Evolutionary conservation across 53 echinoderm and acorn worm genomes (phyloP).

Genomic region (Arbacia lixula): DNA sequence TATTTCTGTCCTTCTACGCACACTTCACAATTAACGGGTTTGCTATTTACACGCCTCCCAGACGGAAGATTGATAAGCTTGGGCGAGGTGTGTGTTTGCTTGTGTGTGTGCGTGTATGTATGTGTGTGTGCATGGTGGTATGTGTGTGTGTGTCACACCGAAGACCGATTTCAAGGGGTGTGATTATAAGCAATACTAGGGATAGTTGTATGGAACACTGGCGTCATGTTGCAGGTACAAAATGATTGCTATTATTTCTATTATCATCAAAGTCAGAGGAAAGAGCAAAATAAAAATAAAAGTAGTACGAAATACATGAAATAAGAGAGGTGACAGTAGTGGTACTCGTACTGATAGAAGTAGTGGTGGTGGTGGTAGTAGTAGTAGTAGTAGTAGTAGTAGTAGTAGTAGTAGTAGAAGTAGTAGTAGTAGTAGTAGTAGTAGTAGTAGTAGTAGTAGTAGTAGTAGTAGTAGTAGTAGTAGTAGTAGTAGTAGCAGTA

Average conservation of each 20-base stretch:
- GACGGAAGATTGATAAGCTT: too few relatives aligned
- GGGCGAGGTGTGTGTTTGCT: neutral
- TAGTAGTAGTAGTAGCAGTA: conserved; percentile 12
- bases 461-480: conserved; percentile 33
- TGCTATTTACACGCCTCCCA: conserved; percentile 19
- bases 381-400: conserved; percentile 15
- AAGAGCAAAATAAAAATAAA: neutral
- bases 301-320: neutral
- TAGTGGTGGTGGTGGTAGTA: conserved; percentile 14
- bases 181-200: too few relatives aligned
- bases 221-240: too few relatives aligned
- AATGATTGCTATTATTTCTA: too few relatives aligned
- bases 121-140: neutral
- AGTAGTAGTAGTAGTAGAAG: conserved; percentile 1
- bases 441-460: conserved; percentile 18
- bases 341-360: neutral
- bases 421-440: conserved; percentile 20
- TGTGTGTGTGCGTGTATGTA: conserved; percentile 1
- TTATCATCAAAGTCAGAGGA: too few relatives aligned
- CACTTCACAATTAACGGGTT: conserved; percentile 40
- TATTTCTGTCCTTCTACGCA: too few relatives aligned
- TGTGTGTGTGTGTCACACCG: neutral
- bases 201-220: too few relatives aligned
- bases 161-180: too few relatives aligned
- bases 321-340: neutral